A percentile compares a stretch with the other conserved stretches of the same genome.
Evolutionary conservation across 2,888 invertebrate species (phyloP).

Genomic region (Bembecia ichneumoniformis): DNA sequence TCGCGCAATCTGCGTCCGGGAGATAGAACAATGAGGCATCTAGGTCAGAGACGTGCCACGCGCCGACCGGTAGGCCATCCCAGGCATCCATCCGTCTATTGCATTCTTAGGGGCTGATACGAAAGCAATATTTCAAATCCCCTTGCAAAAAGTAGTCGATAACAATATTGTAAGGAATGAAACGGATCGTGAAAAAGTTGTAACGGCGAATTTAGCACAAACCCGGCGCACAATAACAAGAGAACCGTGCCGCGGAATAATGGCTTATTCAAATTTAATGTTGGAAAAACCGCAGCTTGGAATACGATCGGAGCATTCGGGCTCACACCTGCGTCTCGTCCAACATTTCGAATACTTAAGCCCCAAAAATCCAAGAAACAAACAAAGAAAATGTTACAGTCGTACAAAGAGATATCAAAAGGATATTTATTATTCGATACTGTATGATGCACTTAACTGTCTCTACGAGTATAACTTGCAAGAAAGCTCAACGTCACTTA

Average conservation of each 20-base stretch:
- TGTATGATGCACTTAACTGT: no score
- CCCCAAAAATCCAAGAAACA: not conserved
- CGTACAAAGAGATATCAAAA: slow-evolving; percentile 1
- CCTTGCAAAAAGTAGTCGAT: not conserved
- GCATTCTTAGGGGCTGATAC: no score
- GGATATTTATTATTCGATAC: no score
- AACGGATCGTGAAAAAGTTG: slow-evolving; percentile 17
- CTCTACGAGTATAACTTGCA: no score
- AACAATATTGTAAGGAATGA: not conserved
- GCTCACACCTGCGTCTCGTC: slow-evolving; percentile 36
- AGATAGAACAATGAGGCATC: slow-evolving; percentile 31
- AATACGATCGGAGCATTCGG: slow-evolving; percentile 31
- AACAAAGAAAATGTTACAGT: no score
- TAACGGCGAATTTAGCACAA: slow-evolving; percentile 25
- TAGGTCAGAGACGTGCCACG: slow-evolving; percentile 23
- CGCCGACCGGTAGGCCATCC: no score
- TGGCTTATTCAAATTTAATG: slow-evolving; percentile 63
- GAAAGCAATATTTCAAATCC: not conserved
- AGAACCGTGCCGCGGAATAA: slow-evolving; percentile 32
- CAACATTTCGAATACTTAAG: slow-evolving; percentile 3
- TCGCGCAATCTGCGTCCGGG: slow-evolving; percentile 21
- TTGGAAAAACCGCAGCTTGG: slow-evolving; percentile 45
- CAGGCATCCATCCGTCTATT: no score
- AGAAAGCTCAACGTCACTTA: no score
- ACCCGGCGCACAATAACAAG: slow-evolving; percentile 17